Percentiles rank a stretch among this genome's conserved stretches.
phyloP scores from a whole-genome alignment of 1,140 invertebrate species.

The Dinoponera quadriceps region DNA sequence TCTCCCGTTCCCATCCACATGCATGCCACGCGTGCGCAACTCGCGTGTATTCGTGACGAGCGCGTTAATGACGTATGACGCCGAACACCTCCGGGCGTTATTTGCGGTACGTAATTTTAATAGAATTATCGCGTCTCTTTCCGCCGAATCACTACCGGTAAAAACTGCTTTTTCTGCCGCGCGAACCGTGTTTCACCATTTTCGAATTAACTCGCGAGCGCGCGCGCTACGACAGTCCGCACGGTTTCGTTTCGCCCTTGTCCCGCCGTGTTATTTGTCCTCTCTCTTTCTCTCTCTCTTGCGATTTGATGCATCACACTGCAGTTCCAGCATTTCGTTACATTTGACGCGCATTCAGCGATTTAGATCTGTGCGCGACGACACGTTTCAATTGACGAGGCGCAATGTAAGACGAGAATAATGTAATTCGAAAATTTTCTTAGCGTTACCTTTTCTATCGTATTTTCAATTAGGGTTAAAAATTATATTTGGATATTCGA shows the following conservation, averaged over 20 bases:
- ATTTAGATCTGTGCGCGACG: not conserved
- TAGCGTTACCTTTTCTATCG: too few relatives aligned
- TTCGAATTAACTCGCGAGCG: conserved; percentile 35
- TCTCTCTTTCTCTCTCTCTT: not conserved
- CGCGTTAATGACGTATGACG: conserved; percentile 64
- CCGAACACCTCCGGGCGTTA: conserved; percentile 43
- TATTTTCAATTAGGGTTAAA: too few relatives aligned
- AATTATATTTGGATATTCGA: too few relatives aligned
- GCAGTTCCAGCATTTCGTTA: not conserved
- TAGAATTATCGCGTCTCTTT: conserved; percentile 67
- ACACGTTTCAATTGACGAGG: not conserved
- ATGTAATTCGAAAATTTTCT: too few relatives aligned
- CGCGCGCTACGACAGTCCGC: not conserved
- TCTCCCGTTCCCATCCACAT: not conserved
- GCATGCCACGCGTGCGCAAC: conserved; percentile 1
- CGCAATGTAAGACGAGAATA: too few relatives aligned
- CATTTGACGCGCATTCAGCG: not conserved
- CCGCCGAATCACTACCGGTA: conserved; percentile 14
- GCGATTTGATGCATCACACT: not conserved
- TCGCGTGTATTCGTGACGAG: conserved; percentile 47
- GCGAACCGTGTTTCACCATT: conserved; percentile 33
- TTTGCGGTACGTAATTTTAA: conserved; percentile 62
- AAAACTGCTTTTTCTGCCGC: conserved; percentile 18
- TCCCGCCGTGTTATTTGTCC: too few relatives aligned
- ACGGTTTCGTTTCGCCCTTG: not conserved